Base-by-base conservation (phyloP, 2,888 invertebrate species). In the Watsonalla binaria region DNA sequence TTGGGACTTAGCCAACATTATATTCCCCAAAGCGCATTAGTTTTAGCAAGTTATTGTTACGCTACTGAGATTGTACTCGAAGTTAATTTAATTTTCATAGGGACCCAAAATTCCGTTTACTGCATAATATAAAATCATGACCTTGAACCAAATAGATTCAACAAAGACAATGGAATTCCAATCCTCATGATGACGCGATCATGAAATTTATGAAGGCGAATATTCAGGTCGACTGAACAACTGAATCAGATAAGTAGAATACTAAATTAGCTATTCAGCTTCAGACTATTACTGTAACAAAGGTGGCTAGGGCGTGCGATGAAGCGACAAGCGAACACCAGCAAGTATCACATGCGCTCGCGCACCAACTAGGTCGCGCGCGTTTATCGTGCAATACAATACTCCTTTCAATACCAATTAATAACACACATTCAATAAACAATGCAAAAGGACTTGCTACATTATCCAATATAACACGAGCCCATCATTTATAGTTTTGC, bases 171-270 rank as follows among this genome's bases (percentile, higher is more conserved):
- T 84, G 73, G 82, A 67, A 78, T 82, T 68, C 78, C 74, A 54
- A 65, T 74, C 64, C 66, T 42, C 1, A 11, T 8, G 71, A 79
- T 84, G 80, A 84, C 78, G 80, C 74, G 70, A 68, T 63, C 65
- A 69, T 62, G 64, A 72, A 80, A 78, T 84, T 84, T 82, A 84
- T 84, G 77, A 78, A 78, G 79, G 79, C 72, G 76, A 83, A 86
- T 82, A 86, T 85, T 83, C 78, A 83, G 85, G 85, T 86, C 80
- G 79, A 76, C 73, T 82, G 82, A 85, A 82, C 86, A 86, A 80
- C 80, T 78, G 82, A 81, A 87, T 87, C 86, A 84, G 86, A 89
- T 88, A 85, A 82, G 76, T 81, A 65, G 75, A 68, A 78, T 78
- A 77, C 81, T 84, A 82, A 85, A 86, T 87, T 86, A 84, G 76